Percentiles rank a stretch among this genome's conserved stretches.
These are phyloP conservation scores for Trichonephila clavata DNA, from an alignment of 1,140 invertebrate genomes.

Conservation along the genomic window DNA sequence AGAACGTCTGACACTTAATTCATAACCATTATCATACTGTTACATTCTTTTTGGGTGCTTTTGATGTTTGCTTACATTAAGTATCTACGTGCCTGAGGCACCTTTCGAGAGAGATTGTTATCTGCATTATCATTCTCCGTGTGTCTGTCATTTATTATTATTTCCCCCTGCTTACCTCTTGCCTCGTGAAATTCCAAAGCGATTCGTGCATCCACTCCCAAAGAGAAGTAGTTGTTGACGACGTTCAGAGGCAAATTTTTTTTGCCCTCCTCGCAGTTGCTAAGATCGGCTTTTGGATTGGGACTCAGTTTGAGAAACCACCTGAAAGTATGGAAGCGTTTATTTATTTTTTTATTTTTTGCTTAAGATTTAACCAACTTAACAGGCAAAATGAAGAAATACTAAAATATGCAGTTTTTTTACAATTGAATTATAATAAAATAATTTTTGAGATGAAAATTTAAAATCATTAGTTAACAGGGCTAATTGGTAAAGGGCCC, in stretches of 20 bases:
- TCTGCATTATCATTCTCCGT: background rate
- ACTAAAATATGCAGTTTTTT: no score
- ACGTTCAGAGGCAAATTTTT: conserved; percentile 93
- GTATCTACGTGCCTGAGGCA: background rate
- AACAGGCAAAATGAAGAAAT: no score
- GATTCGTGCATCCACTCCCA: conserved; percentile 98
- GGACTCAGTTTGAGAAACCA: conserved; percentile 93
- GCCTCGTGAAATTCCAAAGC: conserved; percentile 99
- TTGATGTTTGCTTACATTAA: background rate
- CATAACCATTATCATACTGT: background rate
- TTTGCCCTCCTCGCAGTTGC: conserved; percentile 48
- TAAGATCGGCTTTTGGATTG: conserved; percentile 85
- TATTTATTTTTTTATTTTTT: background rate
- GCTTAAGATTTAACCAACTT: background rate
- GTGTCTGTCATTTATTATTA: no score
- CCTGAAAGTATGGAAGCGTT: conserved; percentile 81
- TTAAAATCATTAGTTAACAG: no score
- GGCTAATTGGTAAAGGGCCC: no score
- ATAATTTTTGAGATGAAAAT: no score
- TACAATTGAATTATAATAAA: no score
- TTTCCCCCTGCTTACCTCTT: conserved; percentile 86
- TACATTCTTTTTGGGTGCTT: background rate
- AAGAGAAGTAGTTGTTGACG: conserved; percentile 99
- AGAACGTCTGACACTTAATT: background rate
- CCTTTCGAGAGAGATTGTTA: background rate